Evolutionary conservation across 1,140 invertebrate genomes (phyloP), one percentile per base, ranked within the genome.

Genomic region (Diabrotica virgifera): DNA sequence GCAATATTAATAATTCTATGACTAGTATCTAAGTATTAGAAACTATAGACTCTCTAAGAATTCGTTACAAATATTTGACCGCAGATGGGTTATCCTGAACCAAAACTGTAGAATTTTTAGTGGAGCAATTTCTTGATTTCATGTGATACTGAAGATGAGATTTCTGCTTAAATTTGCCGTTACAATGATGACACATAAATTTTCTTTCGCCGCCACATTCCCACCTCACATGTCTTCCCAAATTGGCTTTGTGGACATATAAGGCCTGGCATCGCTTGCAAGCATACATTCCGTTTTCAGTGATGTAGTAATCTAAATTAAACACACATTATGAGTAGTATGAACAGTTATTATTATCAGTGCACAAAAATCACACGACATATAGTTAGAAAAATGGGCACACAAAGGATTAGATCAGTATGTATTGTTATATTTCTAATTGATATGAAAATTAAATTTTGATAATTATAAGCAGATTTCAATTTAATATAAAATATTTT

Each of bases 131-230:
- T 12, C 62, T 63, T 35, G 54, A 58, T 35, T 36, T 56, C 54
- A n/a, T 9, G 9, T 63, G 62, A 13, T 46, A 46, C 55, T 56
- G 12, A 14, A 63, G 24, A 36, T 63, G 62, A 12, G 53, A 52
- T 35, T 63, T 63, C 36, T 56, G 62, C 13, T 57, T 58, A 13
- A 56, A 56, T 50, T 56, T 58, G 7, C 50, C n/a, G 5, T 50
- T 12, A 46, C 62, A 63, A 11, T 50, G 35, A 24, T 7, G 8
- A 13, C 62, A 63, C 6, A 12, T 36, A 52, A 63, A 63, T 11
- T 58, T 56, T 46, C 55, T 38, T 36, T 57, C 55, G 3, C 40
- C 55, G 9, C 55, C 62, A 51, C 62, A 63, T 40, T 63, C 62
- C 37, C 50, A 63, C 35, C 50, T 55, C 4, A 58, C 14, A 52